Conservation (phyloP, 2,888 invertebrate species). For the Melipona beecheii region DNA sequence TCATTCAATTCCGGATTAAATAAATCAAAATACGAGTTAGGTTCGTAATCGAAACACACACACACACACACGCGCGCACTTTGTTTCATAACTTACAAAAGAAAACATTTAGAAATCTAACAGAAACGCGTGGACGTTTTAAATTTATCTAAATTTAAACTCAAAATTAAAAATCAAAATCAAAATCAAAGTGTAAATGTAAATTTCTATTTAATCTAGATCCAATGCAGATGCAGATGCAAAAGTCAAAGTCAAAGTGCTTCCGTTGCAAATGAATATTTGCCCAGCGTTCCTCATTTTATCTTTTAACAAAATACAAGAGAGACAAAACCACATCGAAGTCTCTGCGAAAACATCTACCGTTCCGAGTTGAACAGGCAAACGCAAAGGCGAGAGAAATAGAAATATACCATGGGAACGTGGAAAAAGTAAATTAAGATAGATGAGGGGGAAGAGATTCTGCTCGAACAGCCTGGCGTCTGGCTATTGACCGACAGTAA, state of each 20-base stretch:
- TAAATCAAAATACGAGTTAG: no score
- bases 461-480: background rate
- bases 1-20: background rate
- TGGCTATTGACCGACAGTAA: constrained; percentile 4
- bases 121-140: no score
- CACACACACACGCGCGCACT: background rate
- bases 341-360: background rate
- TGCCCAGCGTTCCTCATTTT: background rate
- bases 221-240: no score
- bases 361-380: no score
- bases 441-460: background rate
- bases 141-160: background rate
- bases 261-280: background rate
- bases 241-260: no score
- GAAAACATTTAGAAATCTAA: background rate
- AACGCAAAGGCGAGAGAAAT: background rate
- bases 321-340: background rate
- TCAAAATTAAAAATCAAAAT: no score
- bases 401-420: background rate
- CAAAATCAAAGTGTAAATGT: no score
- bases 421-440: background rate
- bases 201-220: no score
- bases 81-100: background rate
- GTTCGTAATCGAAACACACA: background rate
- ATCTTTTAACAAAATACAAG: background rate